Conservation (phyloP, 2,797 vertebrate species). For the Falco naumanni region DNA sequence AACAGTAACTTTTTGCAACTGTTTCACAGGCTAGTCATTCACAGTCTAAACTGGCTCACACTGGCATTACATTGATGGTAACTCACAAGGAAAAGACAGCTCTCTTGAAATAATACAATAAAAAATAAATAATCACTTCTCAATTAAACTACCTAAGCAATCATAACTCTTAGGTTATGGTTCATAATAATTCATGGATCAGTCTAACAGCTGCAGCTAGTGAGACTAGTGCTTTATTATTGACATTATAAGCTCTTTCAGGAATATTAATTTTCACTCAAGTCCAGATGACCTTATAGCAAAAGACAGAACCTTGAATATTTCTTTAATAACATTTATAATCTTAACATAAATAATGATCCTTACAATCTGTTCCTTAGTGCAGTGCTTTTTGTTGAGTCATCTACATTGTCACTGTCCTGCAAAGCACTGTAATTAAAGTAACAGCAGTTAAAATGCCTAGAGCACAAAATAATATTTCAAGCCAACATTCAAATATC, state of each 20-base stretch:
- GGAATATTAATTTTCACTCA: neutral
- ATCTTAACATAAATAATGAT: neutral
- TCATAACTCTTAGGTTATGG: neutral
- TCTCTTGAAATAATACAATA: neutral
- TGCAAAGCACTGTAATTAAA: neutral
- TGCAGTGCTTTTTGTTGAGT: neutral
- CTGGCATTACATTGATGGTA: neutral
- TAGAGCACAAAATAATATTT: neutral
- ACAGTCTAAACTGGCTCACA: neutral
- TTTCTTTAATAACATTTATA: neutral
- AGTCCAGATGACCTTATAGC: neutral
- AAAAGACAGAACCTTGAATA: neutral
- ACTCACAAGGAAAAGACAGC: neutral
- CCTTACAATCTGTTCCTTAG: neutral
- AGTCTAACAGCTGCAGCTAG: neutral
- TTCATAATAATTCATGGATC: neutral
- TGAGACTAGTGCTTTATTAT: neutral
- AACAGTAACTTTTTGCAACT: neutral
- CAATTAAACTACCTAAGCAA: neutral
- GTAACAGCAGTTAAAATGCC: neutral
- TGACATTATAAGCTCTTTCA: neutral
- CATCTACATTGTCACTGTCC: neutral
- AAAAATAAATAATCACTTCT: neutral
- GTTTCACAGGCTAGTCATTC: neutral
- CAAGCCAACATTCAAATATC: neutral